These are phyloP conservation scores for Rhorus exstirpatorius DNA, from an alignment of 2,888 invertebrate genomes.

Conservation along the genomic window DNA sequence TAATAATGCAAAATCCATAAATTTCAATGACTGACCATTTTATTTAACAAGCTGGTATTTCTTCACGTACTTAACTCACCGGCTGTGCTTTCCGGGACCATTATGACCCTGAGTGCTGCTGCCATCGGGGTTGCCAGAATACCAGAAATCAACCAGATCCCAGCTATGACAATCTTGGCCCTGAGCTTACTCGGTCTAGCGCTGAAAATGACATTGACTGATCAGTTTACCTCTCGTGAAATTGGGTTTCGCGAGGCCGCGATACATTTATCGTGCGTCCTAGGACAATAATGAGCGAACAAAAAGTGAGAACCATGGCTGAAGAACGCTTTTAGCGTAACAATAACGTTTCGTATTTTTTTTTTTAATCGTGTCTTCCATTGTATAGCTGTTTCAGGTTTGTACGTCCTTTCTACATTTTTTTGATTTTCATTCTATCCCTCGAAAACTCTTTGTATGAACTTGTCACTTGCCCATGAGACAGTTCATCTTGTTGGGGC, in stretches of 20 bases:
- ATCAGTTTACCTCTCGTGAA: constrained; percentile 5
- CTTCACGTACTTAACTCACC: constrained; percentile 80
- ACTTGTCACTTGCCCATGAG: too few species aligned
- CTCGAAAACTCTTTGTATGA: too few species aligned
- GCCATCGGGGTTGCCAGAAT: constrained; percentile 91
- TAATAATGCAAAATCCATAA: background rate
- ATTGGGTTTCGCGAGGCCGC: background rate
- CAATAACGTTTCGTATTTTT: too few species aligned
- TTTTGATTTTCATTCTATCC: too few species aligned
- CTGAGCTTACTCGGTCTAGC: constrained; percentile 91
- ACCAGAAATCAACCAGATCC: constrained; percentile 92
- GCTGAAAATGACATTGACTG: constrained; percentile 84
- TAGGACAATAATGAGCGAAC: too few species aligned
- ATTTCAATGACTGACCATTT: background rate
- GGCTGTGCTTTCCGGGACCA: constrained; percentile 86
- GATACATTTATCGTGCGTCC: background rate
- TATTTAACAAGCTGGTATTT: background rate
- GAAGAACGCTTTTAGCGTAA: too few species aligned
- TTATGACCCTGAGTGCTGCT: constrained; percentile 88
- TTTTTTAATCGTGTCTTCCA: too few species aligned
- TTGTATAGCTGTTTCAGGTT: too few species aligned
- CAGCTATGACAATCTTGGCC: constrained; percentile 91
- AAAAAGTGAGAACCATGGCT: too few species aligned
- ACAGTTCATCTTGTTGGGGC: too few species aligned
- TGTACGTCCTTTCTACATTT: too few species aligned